Base-by-base conservation (phyloP, 2,113 vertebrate genomes). In the Hassar affinis region DNA sequence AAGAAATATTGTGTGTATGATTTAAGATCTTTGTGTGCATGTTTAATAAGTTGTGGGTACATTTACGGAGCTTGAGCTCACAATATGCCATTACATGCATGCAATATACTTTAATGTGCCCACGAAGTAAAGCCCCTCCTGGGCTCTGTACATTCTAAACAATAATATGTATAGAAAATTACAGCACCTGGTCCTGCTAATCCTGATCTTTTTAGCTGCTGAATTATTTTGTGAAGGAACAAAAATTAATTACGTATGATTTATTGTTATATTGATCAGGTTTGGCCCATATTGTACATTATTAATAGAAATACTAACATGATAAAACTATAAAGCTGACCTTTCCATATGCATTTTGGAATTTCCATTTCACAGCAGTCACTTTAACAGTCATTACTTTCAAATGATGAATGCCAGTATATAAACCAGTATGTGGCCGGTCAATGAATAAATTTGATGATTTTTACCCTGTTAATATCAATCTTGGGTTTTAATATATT, bases 401-500 rank as follows among this genome's bases (percentile, higher is more conserved):
- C 83, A 81, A 90, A 85, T 86, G 88, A 88, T 89, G 80, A 91
- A 92, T 91, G 91, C 88, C 89, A 86, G 86, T 85, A 89, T 90
- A 88, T 89, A 80, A 91, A 91, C 88, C 89, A 86, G 86, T 85
- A 89, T 90, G 87, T 89, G 79, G 84, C 85, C 51, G 42, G 92
- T 93, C 91, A 94, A 91, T 90, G 75, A 91, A 93, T 92, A 91
- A 90, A 92, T 90, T 92, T 88, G 87, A 80, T 87, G 90, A 92
- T 93, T 93, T n/a, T 93, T 89, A 91, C 90, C 90, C 88, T 86
- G 88, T 89, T 94, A 93, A 93, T 93, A 89, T 92, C 87, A 88
- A 91, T 94, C 91, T 93, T 87, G 68, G 86, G 91, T 93, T 94
- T 92, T 91, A 92, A 93, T 91, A 93, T 86, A 91, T 94, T 93